Conservation (phyloP, 2,797 vertebrate species). For the Diplodus puntazzo region DNA sequence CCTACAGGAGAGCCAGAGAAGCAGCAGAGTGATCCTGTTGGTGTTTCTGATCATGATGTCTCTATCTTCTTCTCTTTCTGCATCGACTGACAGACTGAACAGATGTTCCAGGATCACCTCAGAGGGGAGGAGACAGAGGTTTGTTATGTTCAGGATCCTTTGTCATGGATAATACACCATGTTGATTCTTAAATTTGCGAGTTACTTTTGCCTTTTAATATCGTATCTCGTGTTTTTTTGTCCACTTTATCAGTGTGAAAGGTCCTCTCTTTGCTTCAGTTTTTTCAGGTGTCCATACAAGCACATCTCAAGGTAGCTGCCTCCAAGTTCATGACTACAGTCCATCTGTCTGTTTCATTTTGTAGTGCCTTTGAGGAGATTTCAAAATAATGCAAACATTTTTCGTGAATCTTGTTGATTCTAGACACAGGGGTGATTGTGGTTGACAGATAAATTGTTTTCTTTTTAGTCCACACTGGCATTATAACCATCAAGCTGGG, state of each 20-base stretch:
- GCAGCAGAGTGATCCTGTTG: conserved; percentile 31
- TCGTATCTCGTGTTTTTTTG: not conserved
- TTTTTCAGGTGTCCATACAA: conserved; percentile 29
- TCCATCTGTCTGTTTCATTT: not conserved
- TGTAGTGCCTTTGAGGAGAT: too few relatives aligned
- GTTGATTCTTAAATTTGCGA: too few relatives aligned
- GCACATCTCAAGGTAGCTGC: conserved; percentile 8
- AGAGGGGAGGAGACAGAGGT: conserved; percentile 38
- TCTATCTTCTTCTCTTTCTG: conserved; percentile 1
- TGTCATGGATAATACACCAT: not conserved
- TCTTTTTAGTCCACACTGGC: too few relatives aligned
- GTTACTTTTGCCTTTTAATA: too few relatives aligned
- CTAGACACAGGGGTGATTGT: too few relatives aligned
- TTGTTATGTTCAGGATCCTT: not conserved
- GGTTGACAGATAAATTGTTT: too few relatives aligned
- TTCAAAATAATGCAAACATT: too few relatives aligned
- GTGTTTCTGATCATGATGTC: conserved; percentile 42
- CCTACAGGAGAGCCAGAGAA: conserved; percentile 58
- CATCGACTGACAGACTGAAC: conserved; percentile 26
- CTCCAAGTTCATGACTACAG: not conserved
- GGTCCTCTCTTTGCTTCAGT: too few relatives aligned
- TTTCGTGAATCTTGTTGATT: too few relatives aligned
- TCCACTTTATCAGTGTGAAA: not conserved
- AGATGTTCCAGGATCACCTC: fast-evolving
- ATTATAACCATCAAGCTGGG: too few relatives aligned